Percentiles rank a stretch among this genome's conserved stretches.
Conservation (phyloP, 2,888 invertebrate species). For the Luperina testacea region DNA sequence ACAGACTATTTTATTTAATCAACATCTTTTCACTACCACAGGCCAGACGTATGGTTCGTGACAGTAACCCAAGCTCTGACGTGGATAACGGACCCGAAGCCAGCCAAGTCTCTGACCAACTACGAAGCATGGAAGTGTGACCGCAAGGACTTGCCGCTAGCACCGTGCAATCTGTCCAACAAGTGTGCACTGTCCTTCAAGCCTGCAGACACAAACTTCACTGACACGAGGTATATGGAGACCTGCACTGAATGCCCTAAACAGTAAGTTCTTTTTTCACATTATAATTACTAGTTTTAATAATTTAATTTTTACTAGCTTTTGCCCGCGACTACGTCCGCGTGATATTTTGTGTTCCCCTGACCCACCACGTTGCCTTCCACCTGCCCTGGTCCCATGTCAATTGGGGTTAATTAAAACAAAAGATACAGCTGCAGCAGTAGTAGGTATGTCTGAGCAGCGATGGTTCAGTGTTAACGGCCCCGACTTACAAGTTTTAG, state of each 20-base stretch:
- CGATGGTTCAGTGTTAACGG: not conserved
- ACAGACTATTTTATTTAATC: not conserved
- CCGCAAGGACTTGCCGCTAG: constrained; percentile 92
- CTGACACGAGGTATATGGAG: constrained; percentile 96
- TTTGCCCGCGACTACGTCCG: too few species aligned
- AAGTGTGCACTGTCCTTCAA: constrained; percentile 96
- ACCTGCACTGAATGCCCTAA: constrained; percentile 96
- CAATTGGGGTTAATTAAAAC: too few species aligned
- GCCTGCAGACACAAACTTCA: constrained; percentile 93
- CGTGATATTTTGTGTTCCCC: not conserved
- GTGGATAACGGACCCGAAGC: constrained; percentile 96
- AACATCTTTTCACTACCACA: constrained; percentile 75
- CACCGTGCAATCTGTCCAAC: constrained; percentile 94
- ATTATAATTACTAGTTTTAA: not conserved
- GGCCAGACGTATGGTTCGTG: constrained; percentile 96
- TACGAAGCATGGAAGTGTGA: constrained; percentile 96
- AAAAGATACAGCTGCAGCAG: not conserved
- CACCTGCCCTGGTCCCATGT: not conserved
- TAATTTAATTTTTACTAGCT: not conserved
- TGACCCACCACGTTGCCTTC: not conserved
- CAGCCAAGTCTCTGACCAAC: constrained; percentile 91
- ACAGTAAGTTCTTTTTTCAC: constrained; percentile 83
- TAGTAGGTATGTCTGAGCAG: not conserved
- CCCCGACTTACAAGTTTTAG: not conserved
- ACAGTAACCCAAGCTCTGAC: constrained; percentile 96